Conservation (phyloP, 2,797 vertebrate genomes). For the Phoxinus dragarum region DNA sequence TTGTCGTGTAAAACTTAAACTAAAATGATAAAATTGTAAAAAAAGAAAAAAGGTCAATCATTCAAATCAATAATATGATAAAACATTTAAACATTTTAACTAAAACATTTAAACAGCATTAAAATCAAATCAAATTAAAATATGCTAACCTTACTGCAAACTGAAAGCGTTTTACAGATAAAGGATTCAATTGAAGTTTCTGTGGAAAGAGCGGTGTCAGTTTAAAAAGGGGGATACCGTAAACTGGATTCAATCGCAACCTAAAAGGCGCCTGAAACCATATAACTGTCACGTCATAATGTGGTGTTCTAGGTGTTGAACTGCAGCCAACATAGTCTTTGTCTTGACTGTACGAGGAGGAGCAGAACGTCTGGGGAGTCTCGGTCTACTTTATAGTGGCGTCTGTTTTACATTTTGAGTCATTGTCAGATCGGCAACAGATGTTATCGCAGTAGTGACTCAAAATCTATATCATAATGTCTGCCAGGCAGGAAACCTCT, state of each 20-base stretch:
- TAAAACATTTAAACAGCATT: background rate
- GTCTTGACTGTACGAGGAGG: slow-evolving; percentile 41
- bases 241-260: background rate
- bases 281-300: slow-evolving; percentile 13
- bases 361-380: slow-evolving; percentile 34
- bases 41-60: background rate
- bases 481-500: slow-evolving; percentile 31
- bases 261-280: slow-evolving; percentile 4
- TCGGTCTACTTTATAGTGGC: slow-evolving; percentile 28
- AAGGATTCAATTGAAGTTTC: accelerated
- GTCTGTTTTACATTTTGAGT: slow-evolving; percentile 50
- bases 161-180: slow-evolving; percentile 13
- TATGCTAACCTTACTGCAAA: background rate
- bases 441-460: slow-evolving; percentile 29
- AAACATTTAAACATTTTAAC: background rate
- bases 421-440: slow-evolving; percentile 45
- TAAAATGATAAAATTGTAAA: background rate
- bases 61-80: background rate
- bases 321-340: background rate
- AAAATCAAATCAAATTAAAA: background rate
- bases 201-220: background rate
- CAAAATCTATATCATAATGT: slow-evolving; percentile 34
- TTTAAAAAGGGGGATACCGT: background rate
- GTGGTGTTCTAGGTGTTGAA: background rate
- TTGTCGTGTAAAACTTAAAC: background rate